Conservation (phyloP, 2,797 vertebrate genomes). For the Yasuhikotakia modesta region DNA sequence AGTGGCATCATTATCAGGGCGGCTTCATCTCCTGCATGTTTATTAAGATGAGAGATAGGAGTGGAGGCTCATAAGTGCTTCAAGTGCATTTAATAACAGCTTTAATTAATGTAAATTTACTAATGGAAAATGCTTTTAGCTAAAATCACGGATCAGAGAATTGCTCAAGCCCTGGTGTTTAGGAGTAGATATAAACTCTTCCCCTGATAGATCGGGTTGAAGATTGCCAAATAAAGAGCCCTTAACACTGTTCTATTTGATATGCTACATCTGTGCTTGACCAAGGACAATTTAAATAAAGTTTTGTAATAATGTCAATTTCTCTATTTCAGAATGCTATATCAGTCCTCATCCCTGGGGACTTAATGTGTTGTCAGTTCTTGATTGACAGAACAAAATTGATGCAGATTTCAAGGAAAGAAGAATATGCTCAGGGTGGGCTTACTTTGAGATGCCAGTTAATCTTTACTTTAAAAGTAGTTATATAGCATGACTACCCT, state of each 20-base stretch:
- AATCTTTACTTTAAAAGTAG: no score
- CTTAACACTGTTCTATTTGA: background rate
- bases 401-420: no score
- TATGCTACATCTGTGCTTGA: background rate
- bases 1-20: constrained; percentile 31
- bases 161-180: background rate
- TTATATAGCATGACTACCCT: no score
- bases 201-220: background rate
- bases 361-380: no score
- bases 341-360: no score
- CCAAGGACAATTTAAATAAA: constrained; percentile 8
- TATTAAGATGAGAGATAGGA: constrained; percentile 24
- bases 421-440: no score
- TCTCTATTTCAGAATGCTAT: background rate
- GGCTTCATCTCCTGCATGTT: constrained; percentile 34
- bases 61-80: background rate
- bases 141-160: constrained; percentile 7
- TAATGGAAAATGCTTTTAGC: constrained; percentile 3
- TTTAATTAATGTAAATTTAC: constrained; percentile 8
- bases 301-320: background rate
- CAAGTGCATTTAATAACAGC: background rate
- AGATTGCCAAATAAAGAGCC: background rate
- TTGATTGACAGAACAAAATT: no score
- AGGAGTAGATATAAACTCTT: constrained; percentile 5
- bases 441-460: no score